These are phyloP conservation scores for Papilio polyxenes DNA, from an alignment of 1,140 invertebrate genomes.

Conservation along the genomic window DNA sequence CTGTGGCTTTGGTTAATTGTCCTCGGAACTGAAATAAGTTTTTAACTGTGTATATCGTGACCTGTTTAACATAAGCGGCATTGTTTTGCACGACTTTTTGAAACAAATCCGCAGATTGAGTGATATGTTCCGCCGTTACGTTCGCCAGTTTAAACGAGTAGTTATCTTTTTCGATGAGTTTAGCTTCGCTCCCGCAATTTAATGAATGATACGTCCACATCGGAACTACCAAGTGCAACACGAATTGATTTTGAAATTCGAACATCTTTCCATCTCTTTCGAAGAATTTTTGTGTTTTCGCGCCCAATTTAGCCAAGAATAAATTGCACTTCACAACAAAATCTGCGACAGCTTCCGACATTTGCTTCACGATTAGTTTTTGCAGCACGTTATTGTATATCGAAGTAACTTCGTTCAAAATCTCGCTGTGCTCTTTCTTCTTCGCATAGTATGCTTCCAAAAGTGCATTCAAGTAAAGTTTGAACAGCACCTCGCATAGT, in stretches of 20 bases:
- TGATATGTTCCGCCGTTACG: constrained; percentile 43
- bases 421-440: constrained; percentile 25
- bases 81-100: constrained; percentile 33
- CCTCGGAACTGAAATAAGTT: constrained; percentile 42
- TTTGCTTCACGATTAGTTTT: constrained; percentile 39
- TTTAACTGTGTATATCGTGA: constrained; percentile 39
- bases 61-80: constrained; percentile 34
- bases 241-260: constrained; percentile 41
- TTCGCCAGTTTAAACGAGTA: constrained; percentile 39
- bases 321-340: constrained; percentile 40
- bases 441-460: background rate
- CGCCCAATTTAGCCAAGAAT: constrained; percentile 44
- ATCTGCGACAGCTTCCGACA: constrained; percentile 33
- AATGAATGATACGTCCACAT: constrained; percentile 24
- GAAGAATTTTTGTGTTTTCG: constrained; percentile 38
- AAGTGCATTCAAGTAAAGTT: background rate
- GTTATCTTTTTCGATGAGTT: constrained; percentile 24
- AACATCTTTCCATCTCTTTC: constrained; percentile 45
- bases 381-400: constrained; percentile 42
- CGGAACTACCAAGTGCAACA: constrained; percentile 39
- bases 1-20: constrained; percentile 42
- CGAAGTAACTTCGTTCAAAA: constrained; percentile 34
- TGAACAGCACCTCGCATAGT: constrained; percentile 27
- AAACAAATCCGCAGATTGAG: constrained; percentile 37
- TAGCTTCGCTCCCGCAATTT: background rate